These are phyloP conservation scores for Condylura cristata DNA, from an alignment of 2,113 vertebrate genomes.

Conservation along the genomic window DNA sequence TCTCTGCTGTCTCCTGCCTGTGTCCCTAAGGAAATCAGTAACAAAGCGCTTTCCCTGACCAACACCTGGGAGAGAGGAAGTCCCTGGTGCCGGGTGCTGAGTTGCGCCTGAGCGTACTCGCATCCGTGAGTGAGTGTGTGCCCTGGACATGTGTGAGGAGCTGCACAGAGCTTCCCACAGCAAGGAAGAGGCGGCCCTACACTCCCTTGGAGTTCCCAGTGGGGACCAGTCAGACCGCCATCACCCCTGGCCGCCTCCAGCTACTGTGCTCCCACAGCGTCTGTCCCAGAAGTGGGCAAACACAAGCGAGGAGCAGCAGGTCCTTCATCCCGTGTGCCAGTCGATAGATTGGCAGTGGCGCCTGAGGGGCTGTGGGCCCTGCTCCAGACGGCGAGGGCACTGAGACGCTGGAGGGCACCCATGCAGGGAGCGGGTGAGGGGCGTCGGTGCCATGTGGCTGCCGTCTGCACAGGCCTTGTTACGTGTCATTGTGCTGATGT, in stretches of 20 bases:
- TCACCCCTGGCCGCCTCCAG: not conserved
- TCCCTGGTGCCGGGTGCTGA: not conserved
- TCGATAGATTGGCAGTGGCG: no score
- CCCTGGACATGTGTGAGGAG: not conserved
- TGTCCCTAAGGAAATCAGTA: not conserved
- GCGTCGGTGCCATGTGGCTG: accelerated
- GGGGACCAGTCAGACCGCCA: not conserved
- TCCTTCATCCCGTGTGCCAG: not conserved
- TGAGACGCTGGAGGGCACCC: not conserved
- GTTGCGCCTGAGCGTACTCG: not conserved
- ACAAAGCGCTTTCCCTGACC: not conserved
- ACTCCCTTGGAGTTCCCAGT: not conserved
- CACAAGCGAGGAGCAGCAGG: not conserved
- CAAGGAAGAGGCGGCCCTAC: not conserved
- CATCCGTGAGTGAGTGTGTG: not conserved
- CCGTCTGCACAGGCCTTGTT: not conserved
- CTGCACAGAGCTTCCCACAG: not conserved
- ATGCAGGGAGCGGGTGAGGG: not conserved
- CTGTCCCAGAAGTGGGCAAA: not conserved
- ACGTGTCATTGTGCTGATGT: no score
- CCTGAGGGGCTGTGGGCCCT: not conserved
- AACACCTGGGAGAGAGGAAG: not conserved
- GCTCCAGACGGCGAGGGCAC: not conserved
- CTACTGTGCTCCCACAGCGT: not conserved
- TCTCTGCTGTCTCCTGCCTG: not conserved